phyloP scores from a whole-genome alignment of 2,797 vertebrate genomes.

The Leuciscus waleckii region DNA sequence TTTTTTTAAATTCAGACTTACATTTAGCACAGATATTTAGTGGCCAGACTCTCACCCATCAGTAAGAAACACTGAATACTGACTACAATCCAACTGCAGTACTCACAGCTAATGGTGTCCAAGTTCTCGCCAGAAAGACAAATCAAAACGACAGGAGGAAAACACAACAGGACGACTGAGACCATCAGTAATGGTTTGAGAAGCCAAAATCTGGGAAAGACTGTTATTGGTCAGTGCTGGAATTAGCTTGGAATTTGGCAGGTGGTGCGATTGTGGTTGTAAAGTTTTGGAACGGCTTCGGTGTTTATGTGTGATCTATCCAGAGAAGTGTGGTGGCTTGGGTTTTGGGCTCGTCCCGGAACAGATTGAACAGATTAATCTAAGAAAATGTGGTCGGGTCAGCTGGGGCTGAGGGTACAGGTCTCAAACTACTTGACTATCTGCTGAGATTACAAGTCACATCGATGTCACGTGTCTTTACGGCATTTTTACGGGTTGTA shows the following conservation, averaged over 20 bases:
- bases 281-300: background rate
- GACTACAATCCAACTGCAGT: conserved; percentile 15
- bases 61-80: conserved; percentile 18
- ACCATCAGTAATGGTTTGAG: conserved; percentile 8
- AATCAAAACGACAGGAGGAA: conserved; percentile 35
- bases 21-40: conserved; percentile 5
- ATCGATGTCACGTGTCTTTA: no score
- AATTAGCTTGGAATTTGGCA: conserved; percentile 29
- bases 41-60: background rate
- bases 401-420: background rate
- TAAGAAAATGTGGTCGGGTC: conserved; percentile 14
- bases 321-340: background rate
- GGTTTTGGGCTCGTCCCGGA: background rate
- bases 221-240: conserved; percentile 11
- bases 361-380: background rate
- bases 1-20: background rate
- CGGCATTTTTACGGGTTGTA: no score
- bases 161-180: conserved; percentile 30
- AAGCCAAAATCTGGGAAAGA: conserved; percentile 9
- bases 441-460: no score
- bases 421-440: conserved; percentile 31
- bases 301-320: background rate
- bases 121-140: conserved; percentile 7
- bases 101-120: conserved; percentile 33
- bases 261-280: conserved; percentile 14